A percentile compares a stretch with the other conserved stretches of the same genome.
Evolutionary conservation across 64 coral and sea anemone genomes (phyloP).

Genomic region (Pocillopora damicornis): DNA sequence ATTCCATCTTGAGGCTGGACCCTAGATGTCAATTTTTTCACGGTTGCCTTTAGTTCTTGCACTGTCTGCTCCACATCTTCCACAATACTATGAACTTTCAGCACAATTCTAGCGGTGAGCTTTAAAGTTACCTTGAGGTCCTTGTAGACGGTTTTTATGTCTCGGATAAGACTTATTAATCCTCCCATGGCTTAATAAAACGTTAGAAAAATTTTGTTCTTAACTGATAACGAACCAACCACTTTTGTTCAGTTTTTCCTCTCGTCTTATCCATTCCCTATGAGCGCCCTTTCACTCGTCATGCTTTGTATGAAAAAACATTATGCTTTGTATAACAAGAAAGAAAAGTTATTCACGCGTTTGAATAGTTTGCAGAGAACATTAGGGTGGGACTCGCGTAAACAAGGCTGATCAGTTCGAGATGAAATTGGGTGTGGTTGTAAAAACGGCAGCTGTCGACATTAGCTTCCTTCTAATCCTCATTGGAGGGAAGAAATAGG

Average conservation of each 20-base stretch:
- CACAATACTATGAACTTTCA: conserved; percentile 85
- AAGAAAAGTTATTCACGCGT: too few relatives aligned
- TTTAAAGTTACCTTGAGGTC: conserved; percentile 90
- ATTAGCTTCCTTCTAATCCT: too few relatives aligned
- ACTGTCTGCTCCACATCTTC: conserved; percentile 80
- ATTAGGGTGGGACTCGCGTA: too few relatives aligned
- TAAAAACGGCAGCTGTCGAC: too few relatives aligned
- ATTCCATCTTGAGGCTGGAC: conserved; percentile 7
- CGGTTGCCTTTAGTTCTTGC: conserved; percentile 74
- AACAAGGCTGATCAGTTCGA: too few relatives aligned
- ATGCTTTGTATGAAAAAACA: too few relatives aligned
- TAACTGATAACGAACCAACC: background rate
- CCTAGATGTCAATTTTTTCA: conserved; percentile 40
- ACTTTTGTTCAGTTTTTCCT: background rate
- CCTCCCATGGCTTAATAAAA: conserved; percentile 59
- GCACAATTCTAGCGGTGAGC: conserved; percentile 73
- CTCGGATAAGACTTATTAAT: conserved; percentile 63
- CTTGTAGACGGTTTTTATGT: conserved; percentile 69
- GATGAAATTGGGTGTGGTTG: too few relatives aligned
- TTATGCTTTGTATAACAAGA: too few relatives aligned
- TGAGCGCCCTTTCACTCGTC: background rate
- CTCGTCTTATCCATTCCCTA: background rate
- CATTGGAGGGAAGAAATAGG: too few relatives aligned
- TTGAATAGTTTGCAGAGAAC: too few relatives aligned
- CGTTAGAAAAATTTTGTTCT: background rate